Percentiles rank a stretch among this genome's conserved stretches.
Evolutionary conservation across 2,888 invertebrate genomes (phyloP).

Genomic region (Strigamia crassipes): DNA sequence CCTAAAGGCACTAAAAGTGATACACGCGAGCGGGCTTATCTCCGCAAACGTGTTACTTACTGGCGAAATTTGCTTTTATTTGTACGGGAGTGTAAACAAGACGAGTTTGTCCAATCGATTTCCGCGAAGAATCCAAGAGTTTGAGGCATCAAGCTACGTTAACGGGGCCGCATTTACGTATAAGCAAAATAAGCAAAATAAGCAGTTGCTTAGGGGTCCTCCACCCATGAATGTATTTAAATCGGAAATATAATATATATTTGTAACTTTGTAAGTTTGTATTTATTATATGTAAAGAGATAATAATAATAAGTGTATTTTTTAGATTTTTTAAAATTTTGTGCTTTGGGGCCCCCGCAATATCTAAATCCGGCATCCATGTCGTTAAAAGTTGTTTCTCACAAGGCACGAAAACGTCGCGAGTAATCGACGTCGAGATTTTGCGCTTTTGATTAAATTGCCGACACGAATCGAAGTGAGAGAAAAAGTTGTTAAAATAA

Average conservation of each 20-base stretch:
- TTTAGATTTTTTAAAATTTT: too few relatives aligned
- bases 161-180: too few relatives aligned
- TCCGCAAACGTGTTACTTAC: neutral
- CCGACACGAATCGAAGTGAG: neutral
- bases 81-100: neutral
- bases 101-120: neutral
- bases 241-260: too few relatives aligned
- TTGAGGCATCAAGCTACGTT: neutral
- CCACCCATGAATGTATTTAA: too few relatives aligned
- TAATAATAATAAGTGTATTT: too few relatives aligned
- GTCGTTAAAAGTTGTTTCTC: constrained; percentile 19
- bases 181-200: too few relatives aligned
- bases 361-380: too few relatives aligned
- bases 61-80: neutral
- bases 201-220: too few relatives aligned
- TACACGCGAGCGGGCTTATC: neutral
- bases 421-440: neutral
- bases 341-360: too few relatives aligned
- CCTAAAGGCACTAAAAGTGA: constrained; percentile 30
- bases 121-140: neutral
- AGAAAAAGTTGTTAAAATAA: constrained; percentile 9
- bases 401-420: neutral
- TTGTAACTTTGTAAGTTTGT: too few relatives aligned
- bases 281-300: too few relatives aligned
- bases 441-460: constrained; percentile 29